Conservation (phyloP, 2,888 invertebrate genomes). For the Lithophane socia region DNA sequence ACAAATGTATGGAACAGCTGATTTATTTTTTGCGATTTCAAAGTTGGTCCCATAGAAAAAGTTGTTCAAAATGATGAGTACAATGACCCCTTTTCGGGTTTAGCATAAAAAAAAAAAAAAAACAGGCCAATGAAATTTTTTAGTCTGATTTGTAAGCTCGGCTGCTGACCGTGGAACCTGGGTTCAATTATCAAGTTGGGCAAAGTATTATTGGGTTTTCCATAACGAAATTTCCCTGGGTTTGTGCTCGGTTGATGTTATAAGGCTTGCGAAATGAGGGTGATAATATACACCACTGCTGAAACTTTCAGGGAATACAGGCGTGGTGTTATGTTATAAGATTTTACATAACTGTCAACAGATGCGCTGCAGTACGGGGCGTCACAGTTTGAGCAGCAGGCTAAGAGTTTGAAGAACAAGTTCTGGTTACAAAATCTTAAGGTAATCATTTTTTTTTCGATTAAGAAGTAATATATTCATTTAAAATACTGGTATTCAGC, state of each 20-base stretch:
- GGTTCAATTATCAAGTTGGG: no score
- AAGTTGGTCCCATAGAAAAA: no score
- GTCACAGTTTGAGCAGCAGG: constrained; percentile 99
- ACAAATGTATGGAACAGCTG: no score
- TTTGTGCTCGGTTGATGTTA: not conserved
- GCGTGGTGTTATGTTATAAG: not conserved
- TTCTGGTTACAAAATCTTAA: constrained; percentile 99
- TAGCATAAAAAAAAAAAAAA: no score
- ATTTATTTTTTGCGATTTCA: no score
- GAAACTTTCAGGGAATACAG: not conserved
- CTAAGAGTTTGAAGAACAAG: constrained; percentile 98
- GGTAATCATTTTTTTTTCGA: constrained; percentile 81
- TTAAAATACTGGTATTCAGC: no score
- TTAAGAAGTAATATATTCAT: not conserved
- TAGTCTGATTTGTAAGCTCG: no score
- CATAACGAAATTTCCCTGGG: not conserved
- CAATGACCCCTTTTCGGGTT: no score
- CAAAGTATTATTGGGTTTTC: no score
- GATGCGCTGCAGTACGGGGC: constrained; percentile 98
- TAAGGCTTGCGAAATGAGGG: not conserved
- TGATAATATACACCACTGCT: not conserved
- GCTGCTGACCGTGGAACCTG: no score
- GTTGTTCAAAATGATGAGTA: no score
- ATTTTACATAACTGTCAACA: not conserved
- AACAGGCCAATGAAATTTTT: no score